Base-by-base conservation (phyloP, 2,888 invertebrate genomes). In the Dynastes tityus region DNA sequence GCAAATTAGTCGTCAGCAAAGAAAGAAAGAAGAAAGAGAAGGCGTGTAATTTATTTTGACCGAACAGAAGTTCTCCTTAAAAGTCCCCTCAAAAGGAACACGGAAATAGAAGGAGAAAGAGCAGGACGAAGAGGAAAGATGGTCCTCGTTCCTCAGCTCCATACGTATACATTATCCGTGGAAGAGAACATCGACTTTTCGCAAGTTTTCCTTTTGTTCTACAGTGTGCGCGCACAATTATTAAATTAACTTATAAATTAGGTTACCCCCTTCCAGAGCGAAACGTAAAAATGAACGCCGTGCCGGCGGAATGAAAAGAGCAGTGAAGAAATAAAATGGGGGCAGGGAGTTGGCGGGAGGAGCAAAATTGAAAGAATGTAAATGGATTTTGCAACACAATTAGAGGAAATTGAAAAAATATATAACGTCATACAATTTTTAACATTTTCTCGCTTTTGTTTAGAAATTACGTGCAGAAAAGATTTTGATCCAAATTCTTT, bases 241-340 rank as follows among this genome's bases (percentile, higher is more conserved):
- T 71, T 58, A 77, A 77, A 77, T 77, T 77, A 77, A 71, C 77
- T 77, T 64, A 70, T 71, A 58, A 73, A 73, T 73, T 73, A 73
- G 73, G 73, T 73, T 73, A 73, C 73, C 58, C 65, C 40, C 45
- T 61, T 73, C 58, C 61, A 73, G 55, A 58, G 22, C 55, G 71
- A 71, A 71, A 68, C 49, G 49, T 45, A 71, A 71, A 71, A 71
- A 58, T 71, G 71, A 58, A 71, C 55, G 61, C 58, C 9, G 16
- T 37, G 73, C 58, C 16, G 9, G 27, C 16, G 11, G 73, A 61
- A 73, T 73, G 73, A 40, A 58, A 63, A 32, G 63, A 63, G 29
- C 9, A 11, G 27, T 2, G 63, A 63, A 63, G 22, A n/a, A 55
- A 37, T 37, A 37, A 5, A 53, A 53, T 29, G 29, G 51, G 9